Evolutionary conservation across 2,113 vertebrate species (phyloP).

Genomic region (Gorsachius goisagi): DNA sequence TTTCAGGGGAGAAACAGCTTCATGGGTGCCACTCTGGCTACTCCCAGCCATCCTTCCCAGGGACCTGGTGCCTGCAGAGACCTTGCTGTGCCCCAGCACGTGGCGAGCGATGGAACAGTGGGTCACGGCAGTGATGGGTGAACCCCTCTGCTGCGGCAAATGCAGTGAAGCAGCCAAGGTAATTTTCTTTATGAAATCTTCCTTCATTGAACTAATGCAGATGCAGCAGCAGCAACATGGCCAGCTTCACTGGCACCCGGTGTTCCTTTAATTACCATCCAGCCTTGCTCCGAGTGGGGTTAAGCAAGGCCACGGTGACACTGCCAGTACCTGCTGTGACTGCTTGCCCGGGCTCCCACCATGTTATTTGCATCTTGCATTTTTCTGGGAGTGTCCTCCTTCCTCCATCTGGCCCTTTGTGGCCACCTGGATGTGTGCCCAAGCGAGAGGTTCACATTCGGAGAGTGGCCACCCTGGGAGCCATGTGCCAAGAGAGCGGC

Average conservation of each 20-base stretch:
- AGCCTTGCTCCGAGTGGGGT: background rate
- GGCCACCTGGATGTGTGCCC: background rate
- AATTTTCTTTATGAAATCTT: background rate
- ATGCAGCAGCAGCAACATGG: background rate
- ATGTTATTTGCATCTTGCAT: background rate
- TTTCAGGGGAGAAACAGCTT: background rate
- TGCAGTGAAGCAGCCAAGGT: background rate
- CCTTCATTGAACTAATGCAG: background rate
- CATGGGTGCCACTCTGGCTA: background rate
- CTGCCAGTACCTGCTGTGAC: background rate
- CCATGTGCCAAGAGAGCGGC: fast-evolving
- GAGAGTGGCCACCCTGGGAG: background rate
- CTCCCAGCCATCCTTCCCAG: background rate
- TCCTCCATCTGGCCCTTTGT: background rate
- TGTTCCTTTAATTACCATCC: background rate
- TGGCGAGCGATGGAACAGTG: fast-evolving
- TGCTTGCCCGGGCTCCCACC: background rate
- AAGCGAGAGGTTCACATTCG: background rate
- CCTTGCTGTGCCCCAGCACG: fast-evolving
- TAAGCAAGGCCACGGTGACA: background rate
- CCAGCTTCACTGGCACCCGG: background rate
- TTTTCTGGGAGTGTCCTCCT: background rate
- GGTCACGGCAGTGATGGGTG: background rate
- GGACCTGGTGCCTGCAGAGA: fast-evolving
- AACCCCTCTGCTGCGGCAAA: background rate